These are phyloP conservation scores for Dorcus parallelipipedus DNA, from an alignment of 2,888 invertebrate species.

Conservation along the genomic window DNA sequence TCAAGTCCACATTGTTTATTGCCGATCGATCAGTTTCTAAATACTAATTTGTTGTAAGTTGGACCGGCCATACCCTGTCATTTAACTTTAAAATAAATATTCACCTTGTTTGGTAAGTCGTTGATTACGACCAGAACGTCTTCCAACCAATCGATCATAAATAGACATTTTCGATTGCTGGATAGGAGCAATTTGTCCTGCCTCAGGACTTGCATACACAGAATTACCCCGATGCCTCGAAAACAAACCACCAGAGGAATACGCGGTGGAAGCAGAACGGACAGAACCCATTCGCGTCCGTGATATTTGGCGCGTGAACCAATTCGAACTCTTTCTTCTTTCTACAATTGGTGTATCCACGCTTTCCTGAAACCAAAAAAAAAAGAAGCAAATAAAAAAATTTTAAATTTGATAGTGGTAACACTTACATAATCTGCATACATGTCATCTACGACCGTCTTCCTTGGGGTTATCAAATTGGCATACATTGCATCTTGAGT, in stretches of 20 bases:
- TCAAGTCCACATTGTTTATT: too few relatives aligned
- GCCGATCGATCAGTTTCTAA: too few relatives aligned
- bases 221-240: conserved; percentile 76
- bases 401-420: background rate
- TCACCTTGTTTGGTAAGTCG: conserved; percentile 68
- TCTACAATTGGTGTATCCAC: conserved; percentile 86
- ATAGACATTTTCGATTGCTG: conserved; percentile 69
- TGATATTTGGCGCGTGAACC: conserved; percentile 83
- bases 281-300: conserved; percentile 82
- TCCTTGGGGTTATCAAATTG: conserved; percentile 66
- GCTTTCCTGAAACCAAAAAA: conserved; percentile 65
- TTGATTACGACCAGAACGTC: conserved; percentile 72
- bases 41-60: too few relatives aligned
- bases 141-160: conserved; percentile 78
- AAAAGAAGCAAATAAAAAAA: background rate
- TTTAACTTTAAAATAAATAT: conserved; percentile 9
- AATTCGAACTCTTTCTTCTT: conserved; percentile 69
- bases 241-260: conserved; percentile 76
- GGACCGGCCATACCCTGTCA: too few relatives aligned
- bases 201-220: conserved; percentile 58
- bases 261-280: conserved; percentile 80
- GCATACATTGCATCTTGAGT: conserved; percentile 82
- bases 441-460: conserved; percentile 71
- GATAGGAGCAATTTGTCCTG: conserved; percentile 53
- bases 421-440: conserved; percentile 85